Evolutionary conservation across 2,113 vertebrate genomes (phyloP), one percentile per base, ranked within the genome.

Genomic region (Coreoperca whiteheadi): DNA sequence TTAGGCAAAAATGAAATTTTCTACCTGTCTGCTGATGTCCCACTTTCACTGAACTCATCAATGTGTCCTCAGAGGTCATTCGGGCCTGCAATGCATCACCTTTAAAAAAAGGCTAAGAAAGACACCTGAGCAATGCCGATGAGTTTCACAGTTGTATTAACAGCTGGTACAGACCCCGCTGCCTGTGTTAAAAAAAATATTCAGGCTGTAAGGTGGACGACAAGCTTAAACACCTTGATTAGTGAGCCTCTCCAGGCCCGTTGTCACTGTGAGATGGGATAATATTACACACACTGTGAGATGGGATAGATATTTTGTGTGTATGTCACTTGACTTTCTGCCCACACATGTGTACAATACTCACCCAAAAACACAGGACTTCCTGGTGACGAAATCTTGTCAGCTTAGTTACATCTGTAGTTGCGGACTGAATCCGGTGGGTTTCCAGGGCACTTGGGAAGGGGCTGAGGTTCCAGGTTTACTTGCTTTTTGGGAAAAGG

Each of bases 351-450:
- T 63, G 23, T 51, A n/a, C 32, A 59, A 60, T 71, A 92, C 93
- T 93, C 57, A 94, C 93, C 92, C 92, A 83, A 78, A 85, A 87
- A 34, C 15, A 79, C 77, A 77, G 93, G 91, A 88, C 91, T 90
- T 85, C 85, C 91, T 81, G 74, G 78, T 8, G 88, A 86, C 11
- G 88, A 91, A 91, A 92, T 87, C 70, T 81, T 85, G 60, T 83
- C 28, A 79, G 66, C 77, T 88, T 70, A 87, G 83, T 90, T 57
- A 90, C 91, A 93, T 92, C 85, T 84, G 87, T 75, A 83, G 83
- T 16, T 79, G 67, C 90, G 78, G 77, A 83, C 68, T 54, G 72
- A 85, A 64, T 86, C 78, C 64, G 20, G 77, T 51, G 59, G 82
- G 84, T 34, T 66, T 88, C 83, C 85, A 70, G 87, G 88, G 91